Evolutionary conservation across 2,797 vertebrate genomes (phyloP).

Genomic region (Forpus xanthops): DNA sequence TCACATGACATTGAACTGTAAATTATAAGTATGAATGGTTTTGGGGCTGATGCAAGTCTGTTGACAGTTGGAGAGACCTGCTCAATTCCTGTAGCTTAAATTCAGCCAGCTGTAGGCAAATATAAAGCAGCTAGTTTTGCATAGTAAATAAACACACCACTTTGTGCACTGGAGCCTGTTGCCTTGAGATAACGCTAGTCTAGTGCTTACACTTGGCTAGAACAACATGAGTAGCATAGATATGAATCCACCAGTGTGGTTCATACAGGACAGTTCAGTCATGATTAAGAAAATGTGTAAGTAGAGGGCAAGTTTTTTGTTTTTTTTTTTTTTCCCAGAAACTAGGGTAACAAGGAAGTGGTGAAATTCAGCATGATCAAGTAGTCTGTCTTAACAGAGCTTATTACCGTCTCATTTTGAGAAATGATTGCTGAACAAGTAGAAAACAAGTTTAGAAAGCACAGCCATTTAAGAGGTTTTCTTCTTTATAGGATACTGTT

Average conservation of each 20-base stretch:
- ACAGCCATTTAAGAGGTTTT: background rate
- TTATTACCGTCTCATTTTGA: background rate
- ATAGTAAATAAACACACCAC: background rate
- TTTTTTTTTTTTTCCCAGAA: background rate
- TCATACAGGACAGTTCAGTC: background rate
- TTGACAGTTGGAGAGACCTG: background rate
- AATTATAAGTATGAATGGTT: background rate
- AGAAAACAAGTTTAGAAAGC: background rate
- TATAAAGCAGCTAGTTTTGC: background rate
- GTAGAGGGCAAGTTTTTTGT: background rate
- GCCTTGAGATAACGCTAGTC: conserved; percentile 32
- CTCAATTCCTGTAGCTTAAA: background rate
- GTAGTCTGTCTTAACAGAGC: background rate
- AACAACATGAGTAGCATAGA: background rate
- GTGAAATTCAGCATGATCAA: conserved; percentile 13
- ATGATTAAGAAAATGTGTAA: background rate
- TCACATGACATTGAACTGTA: background rate
- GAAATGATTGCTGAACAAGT: background rate
- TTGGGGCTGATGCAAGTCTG: background rate
- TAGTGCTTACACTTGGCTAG: background rate
- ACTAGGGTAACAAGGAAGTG: conserved; percentile 37
- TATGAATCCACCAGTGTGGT: background rate
- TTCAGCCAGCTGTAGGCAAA: background rate
- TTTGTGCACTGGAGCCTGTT: background rate
- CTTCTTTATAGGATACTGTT: background rate